A percentile compares a stretch with the other conserved stretches of the same genome.
phyloP scores from a whole-genome alignment of 2,113 vertebrate species.

The Seriola dumerili region DNA sequence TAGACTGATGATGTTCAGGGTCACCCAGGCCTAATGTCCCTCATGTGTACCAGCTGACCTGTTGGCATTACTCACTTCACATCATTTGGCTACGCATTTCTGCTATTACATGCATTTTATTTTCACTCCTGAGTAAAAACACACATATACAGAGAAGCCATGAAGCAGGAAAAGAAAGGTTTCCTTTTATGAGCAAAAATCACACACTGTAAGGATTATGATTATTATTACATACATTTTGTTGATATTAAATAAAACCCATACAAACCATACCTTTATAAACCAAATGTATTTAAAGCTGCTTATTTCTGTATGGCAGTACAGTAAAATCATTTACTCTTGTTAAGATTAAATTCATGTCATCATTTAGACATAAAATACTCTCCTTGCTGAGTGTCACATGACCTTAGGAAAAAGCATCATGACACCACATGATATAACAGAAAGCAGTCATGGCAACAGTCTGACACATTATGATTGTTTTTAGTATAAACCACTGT shows the following conservation, averaged over 20 bases:
- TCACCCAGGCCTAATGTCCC: slow-evolving; percentile 24
- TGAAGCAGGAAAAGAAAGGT: not conserved
- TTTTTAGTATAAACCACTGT: not conserved
- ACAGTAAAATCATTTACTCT: not conserved
- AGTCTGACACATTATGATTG: not conserved
- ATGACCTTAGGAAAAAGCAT: slow-evolving; percentile 8
- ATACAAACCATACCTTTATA: not conserved
- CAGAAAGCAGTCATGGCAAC: not conserved
- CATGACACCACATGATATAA: slow-evolving; percentile 9
- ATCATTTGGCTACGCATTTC: slow-evolving; percentile 33
- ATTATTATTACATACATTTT: not conserved
- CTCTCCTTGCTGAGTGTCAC: not conserved
- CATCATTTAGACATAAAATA: not conserved
- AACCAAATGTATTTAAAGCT: not conserved
- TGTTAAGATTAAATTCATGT: not conserved
- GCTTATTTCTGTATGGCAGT: not conserved
- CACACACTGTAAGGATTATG: not conserved
- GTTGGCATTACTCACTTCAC: slow-evolving; percentile 30
- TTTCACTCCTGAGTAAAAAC: not conserved
- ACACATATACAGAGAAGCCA: not conserved
- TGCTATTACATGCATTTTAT: slow-evolving; percentile 8
- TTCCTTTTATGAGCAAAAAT: not conserved
- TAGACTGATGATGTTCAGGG: not conserved
- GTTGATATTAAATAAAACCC: not conserved
- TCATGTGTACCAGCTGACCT: slow-evolving; percentile 56